Evolutionary conservation across 2,888 invertebrate genomes (phyloP).

Genomic region (Drosophila diplacantha): DNA sequence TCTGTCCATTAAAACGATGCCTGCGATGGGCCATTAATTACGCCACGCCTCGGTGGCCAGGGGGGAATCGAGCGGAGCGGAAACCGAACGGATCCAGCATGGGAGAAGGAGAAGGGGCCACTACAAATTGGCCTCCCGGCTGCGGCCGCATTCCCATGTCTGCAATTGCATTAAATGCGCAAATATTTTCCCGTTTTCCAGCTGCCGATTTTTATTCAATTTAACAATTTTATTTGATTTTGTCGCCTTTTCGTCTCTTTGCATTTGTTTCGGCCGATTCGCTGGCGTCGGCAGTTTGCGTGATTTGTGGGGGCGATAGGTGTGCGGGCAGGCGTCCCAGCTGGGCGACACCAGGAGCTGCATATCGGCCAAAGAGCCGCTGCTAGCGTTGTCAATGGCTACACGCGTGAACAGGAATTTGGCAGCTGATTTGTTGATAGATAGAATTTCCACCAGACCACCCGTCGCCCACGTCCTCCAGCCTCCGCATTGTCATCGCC

Average conservation of each 20-base stretch:
- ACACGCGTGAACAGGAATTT: constrained; percentile 72
- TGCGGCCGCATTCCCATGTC: constrained; percentile 29
- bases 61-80: neutral
- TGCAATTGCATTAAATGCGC: constrained; percentile 66
- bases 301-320: constrained; percentile 19
- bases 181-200: constrained; percentile 67
- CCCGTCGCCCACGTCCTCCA: neutral
- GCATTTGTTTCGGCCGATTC: constrained; percentile 39
- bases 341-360: constrained; percentile 9
- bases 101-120: constrained; percentile 4
- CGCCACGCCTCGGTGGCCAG: constrained; percentile 38
- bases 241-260: constrained; percentile 21
- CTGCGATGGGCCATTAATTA: constrained; percentile 59
- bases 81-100: constrained; percentile 8
- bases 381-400: constrained; percentile 61
- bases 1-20: constrained; percentile 49
- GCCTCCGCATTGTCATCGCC: constrained; percentile 63
- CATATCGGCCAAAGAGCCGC: constrained; percentile 13
- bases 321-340: neutral
- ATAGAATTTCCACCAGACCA: constrained; percentile 53
- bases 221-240: constrained; percentile 72
- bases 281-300: constrained; percentile 36
- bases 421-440: constrained; percentile 72
- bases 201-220: constrained; percentile 69
- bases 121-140: constrained; percentile 47